Conservation (phyloP, 1,140 invertebrate genomes). For the Caenorhabditis brenneri region DNA sequence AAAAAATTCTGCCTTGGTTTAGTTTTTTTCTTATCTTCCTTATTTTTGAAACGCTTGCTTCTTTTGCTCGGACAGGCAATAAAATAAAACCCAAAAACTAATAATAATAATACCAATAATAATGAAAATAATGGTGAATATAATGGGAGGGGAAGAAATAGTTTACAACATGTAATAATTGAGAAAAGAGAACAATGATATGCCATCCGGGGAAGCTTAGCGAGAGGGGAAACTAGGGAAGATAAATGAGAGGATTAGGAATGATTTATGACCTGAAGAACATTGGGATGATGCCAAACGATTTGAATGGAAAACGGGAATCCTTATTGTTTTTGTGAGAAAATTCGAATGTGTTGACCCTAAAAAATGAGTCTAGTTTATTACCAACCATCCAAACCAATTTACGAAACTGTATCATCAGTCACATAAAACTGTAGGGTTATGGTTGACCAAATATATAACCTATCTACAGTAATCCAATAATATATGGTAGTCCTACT, state of each 20-base stretch:
- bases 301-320: slow-evolving; percentile 54
- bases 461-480: too few relatives aligned
- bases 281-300: not conserved
- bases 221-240: not conserved
- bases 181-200: slow-evolving; percentile 44
- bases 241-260: not conserved
- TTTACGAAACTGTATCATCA: too few relatives aligned
- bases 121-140: not conserved
- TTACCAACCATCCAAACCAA: too few relatives aligned
- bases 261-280: slow-evolving; percentile 20
- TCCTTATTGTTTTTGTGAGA: too few relatives aligned
- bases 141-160: not conserved
- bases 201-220: slow-evolving; percentile 40
- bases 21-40: too few relatives aligned
- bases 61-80: too few relatives aligned
- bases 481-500: too few relatives aligned
- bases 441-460: too few relatives aligned
- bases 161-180: slow-evolving; percentile 36
- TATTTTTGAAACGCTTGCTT: not conserved
- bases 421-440: too few relatives aligned
- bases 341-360: too few relatives aligned
- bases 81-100: not conserved
- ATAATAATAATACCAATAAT: not conserved
- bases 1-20: too few relatives aligned
- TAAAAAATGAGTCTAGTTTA: too few relatives aligned